Evolutionary conservation across 2,797 vertebrate genomes (phyloP).

Genomic region (Chelmon rostratus): DNA sequence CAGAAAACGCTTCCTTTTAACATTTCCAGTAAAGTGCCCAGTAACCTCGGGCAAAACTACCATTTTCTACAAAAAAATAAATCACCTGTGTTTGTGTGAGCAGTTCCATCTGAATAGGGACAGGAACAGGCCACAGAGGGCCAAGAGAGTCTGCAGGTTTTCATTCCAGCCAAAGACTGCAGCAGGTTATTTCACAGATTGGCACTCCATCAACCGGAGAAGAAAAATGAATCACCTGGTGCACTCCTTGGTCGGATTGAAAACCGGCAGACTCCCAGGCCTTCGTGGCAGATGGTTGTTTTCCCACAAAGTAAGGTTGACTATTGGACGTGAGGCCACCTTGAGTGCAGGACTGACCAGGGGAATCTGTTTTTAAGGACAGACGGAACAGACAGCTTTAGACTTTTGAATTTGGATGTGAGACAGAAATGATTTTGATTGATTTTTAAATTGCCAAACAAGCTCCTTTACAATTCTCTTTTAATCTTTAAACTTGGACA

Average conservation of each 20-base stretch:
- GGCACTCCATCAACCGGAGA: constrained; percentile 64
- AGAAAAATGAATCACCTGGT: constrained; percentile 65
- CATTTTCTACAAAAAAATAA: constrained; percentile 21
- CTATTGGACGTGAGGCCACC: not conserved
- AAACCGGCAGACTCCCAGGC: constrained; percentile 40
- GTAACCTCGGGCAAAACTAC: constrained; percentile 4
- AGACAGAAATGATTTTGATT: no score
- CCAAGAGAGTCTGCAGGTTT: constrained; percentile 37
- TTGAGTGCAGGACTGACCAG: not conserved
- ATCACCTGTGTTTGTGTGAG: constrained; percentile 26
- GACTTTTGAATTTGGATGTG: not conserved
- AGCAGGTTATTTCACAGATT: constrained; percentile 66
- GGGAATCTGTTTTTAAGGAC: not conserved
- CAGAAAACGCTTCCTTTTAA: constrained; percentile 8
- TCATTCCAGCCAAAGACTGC: constrained; percentile 55
- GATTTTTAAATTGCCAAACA: no score
- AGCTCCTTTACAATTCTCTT: not conserved
- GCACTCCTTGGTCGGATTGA: constrained; percentile 40
- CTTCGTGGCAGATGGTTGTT: constrained; percentile 39
- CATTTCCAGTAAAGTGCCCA: constrained; percentile 3
- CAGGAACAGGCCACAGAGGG: constrained; percentile 35
- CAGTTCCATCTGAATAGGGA: constrained; percentile 40
- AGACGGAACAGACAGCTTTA: not conserved
- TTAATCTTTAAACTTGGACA: not conserved
- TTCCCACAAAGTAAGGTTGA: constrained; percentile 13